Evolutionary conservation across 2,888 invertebrate genomes (phyloP), one percentile per base, ranked within the genome.

Genomic region (Cataglyphis albicans): DNA sequence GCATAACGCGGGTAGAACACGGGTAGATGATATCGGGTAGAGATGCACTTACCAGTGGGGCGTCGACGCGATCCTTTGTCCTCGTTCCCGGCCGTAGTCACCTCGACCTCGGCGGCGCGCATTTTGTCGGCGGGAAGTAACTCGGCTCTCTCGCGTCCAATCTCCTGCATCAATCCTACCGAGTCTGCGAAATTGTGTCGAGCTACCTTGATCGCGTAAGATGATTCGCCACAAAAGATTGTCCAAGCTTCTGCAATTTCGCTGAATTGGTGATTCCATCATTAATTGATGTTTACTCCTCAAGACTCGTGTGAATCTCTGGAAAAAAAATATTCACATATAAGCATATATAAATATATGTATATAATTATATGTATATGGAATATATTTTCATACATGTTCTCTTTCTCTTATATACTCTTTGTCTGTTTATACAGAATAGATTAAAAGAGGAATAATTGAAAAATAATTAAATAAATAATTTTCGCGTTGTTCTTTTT

Each of bases 21-120:
- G 91, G 91, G 93, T 93, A 94, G 94, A 94, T 94, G 91, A 93
- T 94, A 94, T 94, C 93, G 92, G 89, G 52, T n/a, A n/a, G 52
- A 91, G 91, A 92, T 94, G 92, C 93, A 94, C 93, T 93, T 92
- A 91, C 92, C 92, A 67, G 91, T 91, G 91, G 92, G 91, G 91
- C 92, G 92, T 93, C 92, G 92, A 89, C 92, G 91, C 91, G 90
- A 91, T 89, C 91, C 91, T 92, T 92, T 92, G 91, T 91, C 93
- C 90, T 87, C 88, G 88, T 89, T 88, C 88, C 87, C 85, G 91
- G 88, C 91, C 92, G 91, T 92, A n/a, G 52, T 52, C 52, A n/a
- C 90, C 92, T 90, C 87, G 85, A 78, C 70, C 70, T 21, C 78
- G 70, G 41, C 86, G 87, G 87, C 84, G 89, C 88, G 87, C 90